These are phyloP conservation scores for Calliopum simillimum DNA, from an alignment of 2,888 invertebrate species.

Conservation along the genomic window DNA sequence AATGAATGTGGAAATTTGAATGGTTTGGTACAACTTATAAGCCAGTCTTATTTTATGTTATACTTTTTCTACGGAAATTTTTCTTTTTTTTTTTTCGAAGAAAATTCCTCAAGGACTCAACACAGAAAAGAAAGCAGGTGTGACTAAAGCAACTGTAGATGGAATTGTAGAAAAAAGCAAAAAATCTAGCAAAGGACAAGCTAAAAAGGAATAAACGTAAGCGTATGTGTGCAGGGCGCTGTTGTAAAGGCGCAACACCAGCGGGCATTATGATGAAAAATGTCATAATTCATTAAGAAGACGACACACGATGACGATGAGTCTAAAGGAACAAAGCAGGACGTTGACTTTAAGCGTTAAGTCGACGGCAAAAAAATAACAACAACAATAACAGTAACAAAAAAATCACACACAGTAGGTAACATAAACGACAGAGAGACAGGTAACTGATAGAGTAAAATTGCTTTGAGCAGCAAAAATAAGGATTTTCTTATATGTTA, in stretches of 20 bases:
- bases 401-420: no score
- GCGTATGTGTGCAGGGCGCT: slow-evolving; percentile 12
- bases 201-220: slow-evolving; percentile 5
- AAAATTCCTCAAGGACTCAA: slow-evolving; percentile 26
- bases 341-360: slow-evolving; percentile 45
- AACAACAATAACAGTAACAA: no score
- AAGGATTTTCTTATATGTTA: no score
- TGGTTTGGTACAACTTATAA: slow-evolving; percentile 4
- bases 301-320: slow-evolving; percentile 2
- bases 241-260: slow-evolving; percentile 24
- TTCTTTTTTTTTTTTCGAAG: not conserved
- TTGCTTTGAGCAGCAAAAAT: no score
- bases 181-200: slow-evolving; percentile 17
- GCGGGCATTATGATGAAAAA: slow-evolving; percentile 42
- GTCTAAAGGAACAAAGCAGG: slow-evolving; percentile 31
- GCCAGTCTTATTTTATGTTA: slow-evolving; percentile 13
- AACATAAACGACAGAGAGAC: no score
- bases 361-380: not conserved
- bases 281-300: slow-evolving; percentile 61
- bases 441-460: no score
- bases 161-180: slow-evolving; percentile 18
- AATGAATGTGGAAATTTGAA: not conserved
- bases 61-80: not conserved
- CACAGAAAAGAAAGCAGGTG: slow-evolving; percentile 47
- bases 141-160: slow-evolving; percentile 35